A percentile compares a stretch with the other conserved stretches of the same genome.
Evolutionary conservation across 2,797 vertebrate species (phyloP).

Genomic region (Merluccius polli): DNA sequence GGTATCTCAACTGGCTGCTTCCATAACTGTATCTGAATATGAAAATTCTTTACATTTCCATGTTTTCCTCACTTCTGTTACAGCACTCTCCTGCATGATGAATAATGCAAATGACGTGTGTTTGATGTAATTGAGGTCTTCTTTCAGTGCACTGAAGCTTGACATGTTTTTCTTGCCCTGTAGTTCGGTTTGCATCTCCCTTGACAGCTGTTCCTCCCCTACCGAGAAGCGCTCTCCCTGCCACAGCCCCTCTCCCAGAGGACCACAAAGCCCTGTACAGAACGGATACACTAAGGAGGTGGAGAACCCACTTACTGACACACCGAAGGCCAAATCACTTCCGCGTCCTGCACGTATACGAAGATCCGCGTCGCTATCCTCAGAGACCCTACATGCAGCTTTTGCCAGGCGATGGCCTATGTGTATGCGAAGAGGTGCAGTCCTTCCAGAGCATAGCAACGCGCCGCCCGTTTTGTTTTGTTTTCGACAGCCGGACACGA

Average conservation of each 20-base stretch:
- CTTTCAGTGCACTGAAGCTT: slow-evolving; percentile 6
- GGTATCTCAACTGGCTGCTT: not conserved
- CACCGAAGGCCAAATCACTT: not conserved
- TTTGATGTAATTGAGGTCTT: not conserved
- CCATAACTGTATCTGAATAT: not conserved
- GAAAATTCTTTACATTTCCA: not conserved
- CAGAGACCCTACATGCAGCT: too few relatives aligned
- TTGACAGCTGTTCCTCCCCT: slow-evolving; percentile 62
- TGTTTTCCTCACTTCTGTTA: not conserved
- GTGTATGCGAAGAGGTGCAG: too few relatives aligned
- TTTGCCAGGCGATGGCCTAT: too few relatives aligned
- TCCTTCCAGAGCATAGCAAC: too few relatives aligned
- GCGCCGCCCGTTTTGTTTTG: too few relatives aligned
- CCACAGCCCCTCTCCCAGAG: slow-evolving; percentile 44
- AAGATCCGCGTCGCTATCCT: too few relatives aligned
- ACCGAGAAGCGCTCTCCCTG: slow-evolving; percentile 39
- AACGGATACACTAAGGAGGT: slow-evolving; percentile 61
- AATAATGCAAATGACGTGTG: not conserved
- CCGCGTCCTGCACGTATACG: too few relatives aligned
- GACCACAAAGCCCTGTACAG: slow-evolving; percentile 42
- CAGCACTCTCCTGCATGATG: too few relatives aligned
- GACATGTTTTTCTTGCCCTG: slow-evolving; percentile 1
- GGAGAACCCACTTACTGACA: slow-evolving; percentile 13
- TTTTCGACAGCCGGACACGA: too few relatives aligned
- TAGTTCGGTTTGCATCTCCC: slow-evolving; percentile 72